Conservation (phyloP, 2,888 invertebrate species). For the Cephus nigrinus region DNA sequence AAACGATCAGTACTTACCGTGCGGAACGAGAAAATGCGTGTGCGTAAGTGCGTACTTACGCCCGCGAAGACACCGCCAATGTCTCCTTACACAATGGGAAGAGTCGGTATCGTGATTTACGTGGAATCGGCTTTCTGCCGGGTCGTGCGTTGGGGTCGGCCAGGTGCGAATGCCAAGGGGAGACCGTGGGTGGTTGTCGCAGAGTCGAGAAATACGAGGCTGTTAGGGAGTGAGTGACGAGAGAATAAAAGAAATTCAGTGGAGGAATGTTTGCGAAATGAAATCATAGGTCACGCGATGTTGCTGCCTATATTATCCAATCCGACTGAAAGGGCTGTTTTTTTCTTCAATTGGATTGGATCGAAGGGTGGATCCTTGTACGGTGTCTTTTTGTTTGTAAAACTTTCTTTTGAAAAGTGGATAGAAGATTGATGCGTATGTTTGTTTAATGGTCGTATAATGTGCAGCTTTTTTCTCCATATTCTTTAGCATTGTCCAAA, state of each 20-base stretch:
- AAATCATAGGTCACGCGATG: conserved; percentile 46
- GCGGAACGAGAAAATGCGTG: background rate
- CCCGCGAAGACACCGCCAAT: background rate
- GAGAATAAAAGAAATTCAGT: conserved; percentile 32
- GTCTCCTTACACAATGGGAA: background rate
- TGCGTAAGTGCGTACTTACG: background rate
- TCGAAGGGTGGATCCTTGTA: background rate
- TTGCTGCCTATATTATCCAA: background rate
- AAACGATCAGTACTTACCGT: background rate
- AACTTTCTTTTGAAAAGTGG: background rate
- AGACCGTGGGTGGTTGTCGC: conserved; percentile 18
- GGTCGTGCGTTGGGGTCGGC: background rate
- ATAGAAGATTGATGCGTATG: background rate
- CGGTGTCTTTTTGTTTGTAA: background rate
- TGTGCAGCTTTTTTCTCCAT: background rate
- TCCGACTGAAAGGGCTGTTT: background rate
- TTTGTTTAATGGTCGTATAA: background rate
- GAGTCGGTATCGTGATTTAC: background rate
- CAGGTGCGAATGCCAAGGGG: background rate
- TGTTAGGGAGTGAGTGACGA: conserved; percentile 33
- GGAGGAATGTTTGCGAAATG: conserved; percentile 31
- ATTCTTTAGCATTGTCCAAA: background rate
- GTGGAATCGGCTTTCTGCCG: background rate
- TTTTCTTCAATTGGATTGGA: background rate
- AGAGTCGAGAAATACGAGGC: conserved; percentile 40